Conservation (phyloP, 1,140 invertebrate genomes). For the Anoplophora glabripennis region DNA sequence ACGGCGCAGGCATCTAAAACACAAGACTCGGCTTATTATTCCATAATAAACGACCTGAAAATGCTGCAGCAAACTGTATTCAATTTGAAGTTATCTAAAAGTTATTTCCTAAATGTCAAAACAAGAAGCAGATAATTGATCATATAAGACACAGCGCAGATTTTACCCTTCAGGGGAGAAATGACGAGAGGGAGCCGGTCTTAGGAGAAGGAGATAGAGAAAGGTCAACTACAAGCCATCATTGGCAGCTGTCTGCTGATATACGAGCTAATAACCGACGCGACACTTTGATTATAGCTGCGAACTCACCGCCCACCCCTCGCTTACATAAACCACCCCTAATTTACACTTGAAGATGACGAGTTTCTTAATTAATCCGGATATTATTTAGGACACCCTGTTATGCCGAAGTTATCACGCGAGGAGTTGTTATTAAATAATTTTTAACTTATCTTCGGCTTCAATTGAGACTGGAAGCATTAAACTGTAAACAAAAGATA, state of each 20-base stretch:
- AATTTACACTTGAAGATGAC: conserved; percentile 14
- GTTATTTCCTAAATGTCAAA: conserved; percentile 44
- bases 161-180: conserved; percentile 19
- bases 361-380: conserved; percentile 15
- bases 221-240: conserved; percentile 37
- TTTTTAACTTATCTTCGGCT: too few relatives aligned
- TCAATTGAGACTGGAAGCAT: too few relatives aligned
- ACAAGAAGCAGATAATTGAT: conserved; percentile 45
- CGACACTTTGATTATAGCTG: conserved; percentile 41
- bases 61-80: conserved; percentile 12
- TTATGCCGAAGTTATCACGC: background rate
- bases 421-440: too few relatives aligned
- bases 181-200: conserved; percentile 7
- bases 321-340: conserved; percentile 8
- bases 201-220: conserved; percentile 22
- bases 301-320: conserved; percentile 21
- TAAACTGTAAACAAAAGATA: too few relatives aligned
- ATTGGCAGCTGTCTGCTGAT: conserved; percentile 45
- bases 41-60: conserved; percentile 19
- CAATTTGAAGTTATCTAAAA: conserved; percentile 38
- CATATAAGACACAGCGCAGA: conserved; percentile 34
- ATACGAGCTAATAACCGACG: conserved; percentile 43
- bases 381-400: background rate
- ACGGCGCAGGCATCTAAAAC: background rate
- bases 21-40: conserved; percentile 6